Evolutionary conservation across 2,797 vertebrate genomes (phyloP).

Genomic region (Adelosebastes latens): DNA sequence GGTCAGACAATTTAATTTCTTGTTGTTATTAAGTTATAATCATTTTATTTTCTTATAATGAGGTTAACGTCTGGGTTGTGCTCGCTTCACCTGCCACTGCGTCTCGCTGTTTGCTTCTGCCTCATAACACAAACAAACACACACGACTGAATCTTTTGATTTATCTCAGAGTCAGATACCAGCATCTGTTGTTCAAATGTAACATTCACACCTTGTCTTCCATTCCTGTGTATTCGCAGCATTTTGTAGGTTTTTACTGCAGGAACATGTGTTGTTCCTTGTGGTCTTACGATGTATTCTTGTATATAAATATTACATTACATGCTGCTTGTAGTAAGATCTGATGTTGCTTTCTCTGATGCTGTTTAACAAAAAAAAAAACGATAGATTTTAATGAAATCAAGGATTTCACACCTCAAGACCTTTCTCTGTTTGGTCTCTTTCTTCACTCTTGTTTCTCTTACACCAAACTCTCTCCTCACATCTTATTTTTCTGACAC

Average conservation of each 20-base stretch:
- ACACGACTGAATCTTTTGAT: neutral
- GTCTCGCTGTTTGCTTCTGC: neutral
- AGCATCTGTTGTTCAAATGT: neutral
- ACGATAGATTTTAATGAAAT: neutral
- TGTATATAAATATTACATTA: conserved; percentile 1
- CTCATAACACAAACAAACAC: neutral
- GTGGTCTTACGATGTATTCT: neutral
- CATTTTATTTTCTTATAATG: conserved; percentile 29
- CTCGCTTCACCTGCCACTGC: conserved; percentile 8
- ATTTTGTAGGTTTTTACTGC: neutral
- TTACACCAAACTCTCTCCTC: neutral
- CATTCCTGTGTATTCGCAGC: neutral
- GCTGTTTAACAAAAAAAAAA: neutral
- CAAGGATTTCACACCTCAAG: neutral
- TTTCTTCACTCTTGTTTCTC: neutral
- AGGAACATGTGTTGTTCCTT: neutral
- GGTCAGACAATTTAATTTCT: conserved; percentile 33
- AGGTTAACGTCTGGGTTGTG: conserved; percentile 12
- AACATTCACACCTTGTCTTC: neutral
- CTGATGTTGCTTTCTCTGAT: neutral
- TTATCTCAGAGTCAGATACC: neutral
- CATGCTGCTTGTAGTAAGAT: neutral
- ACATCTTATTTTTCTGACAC: neutral
- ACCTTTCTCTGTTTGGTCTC: neutral
- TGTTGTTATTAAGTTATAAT: conserved; percentile 27